Base-by-base conservation (phyloP, 2,113 vertebrate genomes). In the Herpetotheres cachinnans region DNA sequence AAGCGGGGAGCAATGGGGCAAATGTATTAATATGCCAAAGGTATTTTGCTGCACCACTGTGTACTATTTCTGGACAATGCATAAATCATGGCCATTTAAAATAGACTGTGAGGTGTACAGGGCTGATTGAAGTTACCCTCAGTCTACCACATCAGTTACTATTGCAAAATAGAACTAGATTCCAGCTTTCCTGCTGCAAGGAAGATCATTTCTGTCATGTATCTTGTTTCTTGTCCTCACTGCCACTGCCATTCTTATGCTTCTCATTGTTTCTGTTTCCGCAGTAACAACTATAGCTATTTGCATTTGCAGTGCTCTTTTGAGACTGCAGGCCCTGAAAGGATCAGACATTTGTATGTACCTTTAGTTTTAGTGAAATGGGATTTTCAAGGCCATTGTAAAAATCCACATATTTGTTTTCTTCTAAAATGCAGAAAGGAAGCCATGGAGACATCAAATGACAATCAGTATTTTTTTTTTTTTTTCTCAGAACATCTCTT, bases 221-320 rank as follows among this genome's bases (percentile, higher is more conserved):
- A 34, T 40, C 49, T 56, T 73, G 29, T 62, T 65, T 66, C 44
- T 71, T 44, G 11, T 21, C 30, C 8, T 73, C 32, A 24, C 29
- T 0, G 12, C 82, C 26, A 32, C 13, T 93, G 72, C 69, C 40
- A 67, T 74, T 92, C 67, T 61, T 74, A 86, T 36, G 55, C 29
- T 80, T 89, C 80, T 88, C 65, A 42, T 92, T 79, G 73, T 87
- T 95, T 70, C 81, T 26, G 47, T 92, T 89, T 96, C 92, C 86
- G 49, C 32, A 74, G 85, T 95, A 92, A 82, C 86, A 79, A 29
- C 71, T 46, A 9, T 10, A 78, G 85, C 38, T 67, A 56, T 78
- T 91, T 94, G 93, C 82, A 89, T 95, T 90, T 91, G 70, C 55
- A 20, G 4, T 66, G 47, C 47, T 84, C 83, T 95, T 96, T 92